Percentiles rank a stretch among this genome's conserved stretches.
These are phyloP conservation scores for Adoxophyes honmai DNA, from an alignment of 1,140 invertebrate genomes.

Conservation along the genomic window DNA sequence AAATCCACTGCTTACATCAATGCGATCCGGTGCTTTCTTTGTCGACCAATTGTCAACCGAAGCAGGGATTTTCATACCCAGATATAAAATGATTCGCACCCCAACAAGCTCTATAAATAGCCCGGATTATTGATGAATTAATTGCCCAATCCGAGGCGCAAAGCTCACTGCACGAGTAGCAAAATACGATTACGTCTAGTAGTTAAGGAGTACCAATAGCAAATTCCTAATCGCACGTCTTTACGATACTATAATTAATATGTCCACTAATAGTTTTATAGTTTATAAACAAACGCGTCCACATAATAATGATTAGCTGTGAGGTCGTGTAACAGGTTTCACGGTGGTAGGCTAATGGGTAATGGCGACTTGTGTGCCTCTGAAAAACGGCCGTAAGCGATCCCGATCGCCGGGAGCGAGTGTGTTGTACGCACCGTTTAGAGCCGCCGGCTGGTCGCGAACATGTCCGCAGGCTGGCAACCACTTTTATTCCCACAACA, in stretches of 20 bases:
- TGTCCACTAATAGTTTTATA: background rate
- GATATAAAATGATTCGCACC: too few species aligned
- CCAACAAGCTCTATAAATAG: background rate
- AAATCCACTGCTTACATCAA: conserved; percentile 1
- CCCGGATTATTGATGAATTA: conserved; percentile 5
- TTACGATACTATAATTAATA: background rate
- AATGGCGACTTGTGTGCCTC: conserved; percentile 4
- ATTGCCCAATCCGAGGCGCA: background rate
- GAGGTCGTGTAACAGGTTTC: conserved; percentile 50
- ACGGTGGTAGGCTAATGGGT: conserved; percentile 15
- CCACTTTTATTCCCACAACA: conserved; percentile 45
- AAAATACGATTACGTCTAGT: background rate
- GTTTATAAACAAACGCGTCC: conserved; percentile 40
- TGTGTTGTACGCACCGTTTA: conserved; percentile 59
- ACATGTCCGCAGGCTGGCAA: conserved; percentile 45
- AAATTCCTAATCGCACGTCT: background rate
- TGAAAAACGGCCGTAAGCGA: background rate
- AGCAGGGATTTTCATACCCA: too few species aligned
- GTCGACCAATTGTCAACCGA: background rate
- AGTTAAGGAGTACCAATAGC: background rate
- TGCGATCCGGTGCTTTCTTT: background rate
- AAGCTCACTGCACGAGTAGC: background rate
- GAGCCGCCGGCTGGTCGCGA: conserved; percentile 41
- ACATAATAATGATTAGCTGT: conserved; percentile 41
- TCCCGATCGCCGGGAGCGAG: background rate